Percentiles rank a stretch among this genome's conserved stretches.
phyloP scores from a whole-genome alignment of 1,140 invertebrate species.

The Drosophila aff. region DNA sequence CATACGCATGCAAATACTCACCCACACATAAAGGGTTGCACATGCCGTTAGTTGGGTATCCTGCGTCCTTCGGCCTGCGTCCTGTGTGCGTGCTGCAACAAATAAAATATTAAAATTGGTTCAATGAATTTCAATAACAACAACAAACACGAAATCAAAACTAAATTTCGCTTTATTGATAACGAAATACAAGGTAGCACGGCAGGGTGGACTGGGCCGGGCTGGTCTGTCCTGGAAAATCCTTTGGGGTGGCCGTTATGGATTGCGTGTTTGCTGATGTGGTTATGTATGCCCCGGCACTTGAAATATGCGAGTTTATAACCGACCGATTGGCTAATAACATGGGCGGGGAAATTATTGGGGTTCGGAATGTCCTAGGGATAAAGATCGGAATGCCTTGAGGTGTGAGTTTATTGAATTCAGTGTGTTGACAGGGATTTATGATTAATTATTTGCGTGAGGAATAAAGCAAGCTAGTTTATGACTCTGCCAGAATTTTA shows the following conservation, averaged over 20 bases:
- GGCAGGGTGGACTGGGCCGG: slow-evolving; percentile 1
- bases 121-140: slow-evolving; percentile 84
- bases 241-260: slow-evolving; percentile 11
- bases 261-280: slow-evolving; percentile 62
- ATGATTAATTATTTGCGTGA: background rate
- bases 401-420: background rate
- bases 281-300: slow-evolving; percentile 67
- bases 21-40: slow-evolving; percentile 71
- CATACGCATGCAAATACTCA: slow-evolving; percentile 31
- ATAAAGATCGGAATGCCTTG: slow-evolving; percentile 1
- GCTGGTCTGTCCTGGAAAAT: background rate
- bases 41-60: slow-evolving; percentile 69
- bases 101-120: slow-evolving; percentile 84
- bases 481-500: background rate
- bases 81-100: slow-evolving; percentile 79
- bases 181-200: slow-evolving; percentile 77
- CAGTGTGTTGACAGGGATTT: background rate
- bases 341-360: slow-evolving; percentile 16
- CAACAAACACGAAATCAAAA: slow-evolving; percentile 84
- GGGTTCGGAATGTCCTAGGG: slow-evolving; percentile 1
- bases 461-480: background rate
- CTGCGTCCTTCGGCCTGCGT: slow-evolving; percentile 25
- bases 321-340: slow-evolving; percentile 40
- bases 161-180: slow-evolving; percentile 84
- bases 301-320: slow-evolving; percentile 71